Evolutionary conservation across 1,140 invertebrate genomes (phyloP).

Genomic region (Zaprionus ghesquierei): DNA sequence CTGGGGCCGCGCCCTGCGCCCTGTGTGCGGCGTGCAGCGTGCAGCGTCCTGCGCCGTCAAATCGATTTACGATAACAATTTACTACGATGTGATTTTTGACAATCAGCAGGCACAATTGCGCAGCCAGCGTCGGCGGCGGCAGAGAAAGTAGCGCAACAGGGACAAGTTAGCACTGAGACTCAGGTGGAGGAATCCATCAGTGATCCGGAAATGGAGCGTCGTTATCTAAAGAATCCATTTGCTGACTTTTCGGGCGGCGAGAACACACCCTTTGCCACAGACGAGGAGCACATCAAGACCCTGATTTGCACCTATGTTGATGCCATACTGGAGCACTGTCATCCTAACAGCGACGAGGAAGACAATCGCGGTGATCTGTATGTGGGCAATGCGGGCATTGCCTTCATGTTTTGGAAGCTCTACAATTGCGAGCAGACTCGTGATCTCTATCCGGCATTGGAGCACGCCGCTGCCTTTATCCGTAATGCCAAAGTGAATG

Average conservation of each 20-base stretch:
- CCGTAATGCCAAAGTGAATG: constrained; percentile 81
- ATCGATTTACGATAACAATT: constrained; percentile 7
- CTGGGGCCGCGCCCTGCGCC: not conserved
- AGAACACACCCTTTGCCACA: constrained; percentile 62
- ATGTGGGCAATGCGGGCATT: constrained; percentile 84
- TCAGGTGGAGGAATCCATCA: not conserved
- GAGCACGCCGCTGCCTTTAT: constrained; percentile 83
- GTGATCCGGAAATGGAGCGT: constrained; percentile 63
- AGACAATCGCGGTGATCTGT: constrained; percentile 83
- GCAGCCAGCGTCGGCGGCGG: not conserved
- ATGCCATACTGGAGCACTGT: constrained; percentile 75
- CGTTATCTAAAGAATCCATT: constrained; percentile 78
- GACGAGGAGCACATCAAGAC: constrained; percentile 80
- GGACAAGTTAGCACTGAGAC: not conserved
- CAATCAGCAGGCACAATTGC: constrained; percentile 9
- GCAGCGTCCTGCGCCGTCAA: not conserved
- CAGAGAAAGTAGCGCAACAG: not conserved
- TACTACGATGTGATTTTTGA: not conserved
- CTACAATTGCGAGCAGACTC: constrained; percentile 79
- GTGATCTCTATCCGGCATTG: constrained; percentile 73
- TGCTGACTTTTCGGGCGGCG: constrained; percentile 60
- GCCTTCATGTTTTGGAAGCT: constrained; percentile 84
- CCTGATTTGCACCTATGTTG: constrained; percentile 78
- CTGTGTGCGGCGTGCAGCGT: too few relatives aligned
- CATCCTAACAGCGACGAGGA: constrained; percentile 67